Percentiles rank a stretch among this genome's conserved stretches.
Evolutionary conservation across 2,113 vertebrate species (phyloP).

Genomic region (Brienomyrus longianalis): DNA sequence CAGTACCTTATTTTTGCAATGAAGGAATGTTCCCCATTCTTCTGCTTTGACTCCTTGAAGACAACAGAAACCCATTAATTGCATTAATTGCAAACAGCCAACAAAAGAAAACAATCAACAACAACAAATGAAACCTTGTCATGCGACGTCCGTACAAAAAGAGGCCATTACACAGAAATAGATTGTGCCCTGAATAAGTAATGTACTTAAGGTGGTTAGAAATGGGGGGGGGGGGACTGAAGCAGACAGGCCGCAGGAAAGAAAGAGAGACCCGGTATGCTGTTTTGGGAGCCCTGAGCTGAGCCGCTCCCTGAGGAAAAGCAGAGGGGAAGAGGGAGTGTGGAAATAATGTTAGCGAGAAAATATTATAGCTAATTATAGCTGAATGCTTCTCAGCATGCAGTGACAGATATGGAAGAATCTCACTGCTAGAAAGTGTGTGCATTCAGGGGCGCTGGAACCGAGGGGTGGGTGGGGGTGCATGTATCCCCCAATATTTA

Average conservation of each 20-base stretch:
- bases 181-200: not conserved
- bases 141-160: not conserved
- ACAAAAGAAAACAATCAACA: conserved; percentile 2
- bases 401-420: not conserved
- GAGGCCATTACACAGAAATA: conserved; percentile 4
- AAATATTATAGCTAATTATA: not conserved
- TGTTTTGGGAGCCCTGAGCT: conserved; percentile 56
- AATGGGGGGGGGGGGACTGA: conserved; percentile 20
- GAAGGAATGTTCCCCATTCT: conserved; percentile 72
- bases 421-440: not conserved
- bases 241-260: conserved; percentile 33
- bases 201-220: not conserved
- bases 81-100: not conserved
- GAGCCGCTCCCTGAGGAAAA: conserved; percentile 52
- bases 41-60: conserved; percentile 63
- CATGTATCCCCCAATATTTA: not conserved
- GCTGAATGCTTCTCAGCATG: not conserved
- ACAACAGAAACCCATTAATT: conserved; percentile 13
- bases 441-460: not conserved
- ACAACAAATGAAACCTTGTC: not conserved
- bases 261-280: conserved; percentile 59
- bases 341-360: conserved; percentile 9
- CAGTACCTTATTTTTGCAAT: conserved; percentile 69
- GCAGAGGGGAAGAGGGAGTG: conserved; percentile 29
- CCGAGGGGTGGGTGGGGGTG: not conserved